A percentile compares a stretch with the other conserved stretches of the same genome.
phyloP scores from a whole-genome alignment of 92 coral and sea anemone species.

The Umimayanthus chanpuru region DNA sequence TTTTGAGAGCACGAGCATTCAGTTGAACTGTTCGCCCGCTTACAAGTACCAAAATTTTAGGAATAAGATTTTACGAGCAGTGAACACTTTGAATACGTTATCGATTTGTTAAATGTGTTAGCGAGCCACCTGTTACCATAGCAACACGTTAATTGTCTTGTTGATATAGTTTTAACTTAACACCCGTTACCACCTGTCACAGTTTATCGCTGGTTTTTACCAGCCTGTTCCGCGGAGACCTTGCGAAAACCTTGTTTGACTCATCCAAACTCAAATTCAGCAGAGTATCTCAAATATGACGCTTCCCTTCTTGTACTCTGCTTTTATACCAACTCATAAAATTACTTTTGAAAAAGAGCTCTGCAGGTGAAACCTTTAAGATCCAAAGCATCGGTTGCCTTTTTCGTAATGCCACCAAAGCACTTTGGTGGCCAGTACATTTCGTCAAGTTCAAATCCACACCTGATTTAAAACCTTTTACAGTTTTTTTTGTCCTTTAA shows the following conservation, averaged over 20 bases:
- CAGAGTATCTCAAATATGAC: background rate
- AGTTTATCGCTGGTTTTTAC: background rate
- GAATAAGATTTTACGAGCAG: too few species aligned
- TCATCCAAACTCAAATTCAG: background rate
- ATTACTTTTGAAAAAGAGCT: background rate
- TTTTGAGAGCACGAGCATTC: too few species aligned
- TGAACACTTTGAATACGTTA: background rate
- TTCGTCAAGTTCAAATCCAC: background rate
- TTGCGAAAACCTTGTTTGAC: background rate
- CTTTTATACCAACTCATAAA: background rate
- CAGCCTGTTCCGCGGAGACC: background rate
- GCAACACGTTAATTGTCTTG: background rate
- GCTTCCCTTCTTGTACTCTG: background rate
- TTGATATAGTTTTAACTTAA: background rate
- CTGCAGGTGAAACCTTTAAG: background rate
- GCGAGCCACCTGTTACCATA: background rate
- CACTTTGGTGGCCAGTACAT: background rate
- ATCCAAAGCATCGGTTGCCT: background rate
- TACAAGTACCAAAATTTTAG: too few species aligned
- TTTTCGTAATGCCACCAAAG: too few species aligned
- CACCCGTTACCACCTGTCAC: conserved; percentile 15
- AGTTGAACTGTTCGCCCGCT: too few species aligned
- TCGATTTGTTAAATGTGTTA: background rate
- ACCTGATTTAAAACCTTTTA: background rate
- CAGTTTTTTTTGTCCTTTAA: too few species aligned